phyloP scores from a whole-genome alignment of 2,888 invertebrate species.

The Tinea trinotella region DNA sequence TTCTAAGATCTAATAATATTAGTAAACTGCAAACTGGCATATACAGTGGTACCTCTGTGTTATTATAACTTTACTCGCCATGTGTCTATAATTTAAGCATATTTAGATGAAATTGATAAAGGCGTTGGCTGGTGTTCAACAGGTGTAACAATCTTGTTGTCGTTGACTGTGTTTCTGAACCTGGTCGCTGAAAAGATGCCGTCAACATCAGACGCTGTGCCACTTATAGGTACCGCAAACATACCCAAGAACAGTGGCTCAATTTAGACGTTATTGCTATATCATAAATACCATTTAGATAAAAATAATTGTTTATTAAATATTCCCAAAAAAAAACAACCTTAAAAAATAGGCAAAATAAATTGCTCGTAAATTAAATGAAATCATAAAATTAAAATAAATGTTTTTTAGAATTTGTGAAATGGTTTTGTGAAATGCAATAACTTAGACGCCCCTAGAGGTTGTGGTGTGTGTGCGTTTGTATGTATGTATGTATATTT shows the following conservation, averaged over 20 bases:
- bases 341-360: too few relatives aligned
- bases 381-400: too few relatives aligned
- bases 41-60: too few relatives aligned
- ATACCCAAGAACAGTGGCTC: slow-evolving; percentile 3
- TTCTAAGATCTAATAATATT: too few relatives aligned
- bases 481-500: slow-evolving; percentile 23
- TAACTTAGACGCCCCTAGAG: slow-evolving; percentile 41
- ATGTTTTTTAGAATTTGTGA: too few relatives aligned
- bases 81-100: background rate
- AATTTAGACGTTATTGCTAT: background rate
- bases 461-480: slow-evolving; percentile 43
- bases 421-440: background rate
- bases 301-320: background rate
- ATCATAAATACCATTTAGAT: background rate
- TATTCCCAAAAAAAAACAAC: too few relatives aligned
- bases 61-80: background rate
- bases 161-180: slow-evolving; percentile 97
- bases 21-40: too few relatives aligned
- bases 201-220: slow-evolving; percentile 86
- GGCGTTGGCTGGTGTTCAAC: slow-evolving; percentile 62
- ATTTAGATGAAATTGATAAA: background rate
- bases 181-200: slow-evolving; percentile 98
- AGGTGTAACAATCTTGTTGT: slow-evolving; percentile 97
- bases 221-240: slow-evolving; percentile 80
- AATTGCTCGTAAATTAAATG: background rate